Evolutionary conservation across 2,113 vertebrate species (phyloP).

Genomic region (Seriola dumerili): DNA sequence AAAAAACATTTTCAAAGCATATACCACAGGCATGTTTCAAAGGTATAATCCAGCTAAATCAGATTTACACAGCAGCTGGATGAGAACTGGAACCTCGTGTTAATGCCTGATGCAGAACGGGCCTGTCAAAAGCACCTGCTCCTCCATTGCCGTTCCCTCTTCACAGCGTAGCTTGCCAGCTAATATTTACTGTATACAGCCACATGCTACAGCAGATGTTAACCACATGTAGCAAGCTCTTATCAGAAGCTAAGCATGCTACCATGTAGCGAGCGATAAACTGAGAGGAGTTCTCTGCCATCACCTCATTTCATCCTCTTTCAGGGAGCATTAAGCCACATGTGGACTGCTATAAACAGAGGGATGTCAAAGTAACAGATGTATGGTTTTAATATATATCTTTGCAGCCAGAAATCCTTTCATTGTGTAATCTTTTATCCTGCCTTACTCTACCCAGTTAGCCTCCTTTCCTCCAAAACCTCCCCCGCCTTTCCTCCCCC

Average conservation of each 20-base stretch:
- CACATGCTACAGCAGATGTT: constrained; percentile 68
- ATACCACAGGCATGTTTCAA: constrained; percentile 1
- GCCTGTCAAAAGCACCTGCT: constrained; percentile 24
- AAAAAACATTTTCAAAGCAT: background rate
- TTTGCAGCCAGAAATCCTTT: constrained; percentile 35
- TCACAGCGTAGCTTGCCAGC: constrained; percentile 28
- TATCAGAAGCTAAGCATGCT: constrained; percentile 46
- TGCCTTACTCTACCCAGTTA: background rate
- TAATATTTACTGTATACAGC: constrained; percentile 48
- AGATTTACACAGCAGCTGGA: constrained; percentile 10
- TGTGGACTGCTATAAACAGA: constrained; percentile 29
- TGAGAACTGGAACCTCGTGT: background rate
- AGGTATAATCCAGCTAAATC: constrained; percentile 25
- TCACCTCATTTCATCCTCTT: constrained; percentile 39
- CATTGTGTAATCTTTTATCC: constrained; percentile 27
- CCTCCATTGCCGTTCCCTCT: constrained; percentile 11
- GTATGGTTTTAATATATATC: constrained; percentile 15
- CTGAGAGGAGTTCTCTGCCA: constrained; percentile 8
- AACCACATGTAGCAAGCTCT: constrained; percentile 56
- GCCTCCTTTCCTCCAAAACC: background rate
- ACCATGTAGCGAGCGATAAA: constrained; percentile 32
- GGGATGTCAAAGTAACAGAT: constrained; percentile 26
- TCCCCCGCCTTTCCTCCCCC: background rate
- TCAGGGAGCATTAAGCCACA: constrained; percentile 40
- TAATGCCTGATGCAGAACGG: constrained; percentile 5